phyloP scores from a whole-genome alignment of 2,113 vertebrate species.

The Zosterops borbonicus region DNA sequence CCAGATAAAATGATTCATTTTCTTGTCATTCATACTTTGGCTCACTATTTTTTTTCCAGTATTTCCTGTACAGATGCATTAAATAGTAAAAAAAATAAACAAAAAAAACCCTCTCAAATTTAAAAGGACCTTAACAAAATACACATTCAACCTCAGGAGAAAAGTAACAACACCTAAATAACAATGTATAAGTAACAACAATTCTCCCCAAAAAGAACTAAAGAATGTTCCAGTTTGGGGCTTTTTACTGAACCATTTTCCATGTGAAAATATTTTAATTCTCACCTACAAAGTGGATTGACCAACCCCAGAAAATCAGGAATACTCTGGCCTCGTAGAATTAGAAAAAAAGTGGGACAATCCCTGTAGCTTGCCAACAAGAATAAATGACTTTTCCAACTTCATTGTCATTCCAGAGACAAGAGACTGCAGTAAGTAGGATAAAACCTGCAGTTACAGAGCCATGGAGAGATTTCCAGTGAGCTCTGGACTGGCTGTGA shows the following conservation, averaged over 20 bases:
- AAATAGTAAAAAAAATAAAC: not conserved
- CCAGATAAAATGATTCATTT: conserved; percentile 2
- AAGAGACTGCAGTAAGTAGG: not conserved
- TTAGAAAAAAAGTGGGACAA: not conserved
- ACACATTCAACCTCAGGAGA: not conserved
- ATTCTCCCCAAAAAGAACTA: not conserved
- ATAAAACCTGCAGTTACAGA: not conserved
- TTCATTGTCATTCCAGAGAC: not conserved
- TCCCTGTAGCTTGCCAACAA: not conserved
- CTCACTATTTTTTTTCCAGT: not conserved
- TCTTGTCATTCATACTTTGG: not conserved
- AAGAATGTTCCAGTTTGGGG: not conserved
- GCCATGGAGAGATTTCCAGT: not conserved
- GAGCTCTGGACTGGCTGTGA: not conserved
- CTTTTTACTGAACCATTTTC: not conserved
- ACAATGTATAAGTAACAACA: not conserved
- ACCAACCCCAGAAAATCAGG: not conserved
- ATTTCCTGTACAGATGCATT: not conserved
- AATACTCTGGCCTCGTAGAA: not conserved
- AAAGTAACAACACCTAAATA: not conserved
- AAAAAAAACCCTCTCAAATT: not conserved
- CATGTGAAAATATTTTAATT: not conserved
- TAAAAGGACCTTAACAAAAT: not conserved
- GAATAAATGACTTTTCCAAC: not conserved
- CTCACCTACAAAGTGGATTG: not conserved